phyloP scores from a whole-genome alignment of 2,888 invertebrate species.

The Tryphoninae sp. region DNA sequence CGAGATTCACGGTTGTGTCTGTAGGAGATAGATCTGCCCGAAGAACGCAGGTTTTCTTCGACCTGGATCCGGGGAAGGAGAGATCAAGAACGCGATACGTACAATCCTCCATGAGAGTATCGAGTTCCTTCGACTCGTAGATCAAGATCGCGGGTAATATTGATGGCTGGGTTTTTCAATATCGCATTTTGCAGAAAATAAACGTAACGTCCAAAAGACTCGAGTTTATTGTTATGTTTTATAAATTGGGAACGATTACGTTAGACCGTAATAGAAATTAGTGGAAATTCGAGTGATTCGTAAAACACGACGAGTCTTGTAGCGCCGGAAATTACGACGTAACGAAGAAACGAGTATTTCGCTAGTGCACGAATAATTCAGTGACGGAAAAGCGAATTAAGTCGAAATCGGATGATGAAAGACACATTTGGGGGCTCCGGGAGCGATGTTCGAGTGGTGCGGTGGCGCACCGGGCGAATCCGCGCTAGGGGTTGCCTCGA shows the following conservation, averaged over 20 bases:
- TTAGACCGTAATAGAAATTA: neutral
- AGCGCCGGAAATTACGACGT: slow-evolving; percentile 15
- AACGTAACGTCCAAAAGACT: too few relatives aligned
- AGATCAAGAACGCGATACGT: slow-evolving; percentile 43
- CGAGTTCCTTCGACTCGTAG: slow-evolving; percentile 27
- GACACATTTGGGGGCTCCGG: slow-evolving; percentile 76
- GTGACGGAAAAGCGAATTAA: slow-evolving; percentile 79
- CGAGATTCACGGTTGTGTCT: neutral
- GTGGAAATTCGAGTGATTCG: neutral
- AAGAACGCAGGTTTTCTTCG: slow-evolving; percentile 7
- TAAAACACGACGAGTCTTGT: slow-evolving; percentile 2
- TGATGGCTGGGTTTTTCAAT: neutral
- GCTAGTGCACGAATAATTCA: slow-evolving; percentile 79
- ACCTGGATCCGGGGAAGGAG: neutral
- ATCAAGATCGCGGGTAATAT: slow-evolving; percentile 1
- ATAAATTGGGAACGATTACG: neutral
- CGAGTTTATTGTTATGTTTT: too few relatives aligned
- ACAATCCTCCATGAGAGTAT: slow-evolving; percentile 5
- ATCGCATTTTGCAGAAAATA: neutral
- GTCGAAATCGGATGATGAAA: slow-evolving; percentile 80
- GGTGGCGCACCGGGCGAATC: slow-evolving; percentile 59
- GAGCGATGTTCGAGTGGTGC: slow-evolving; percentile 59
- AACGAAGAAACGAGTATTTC: slow-evolving; percentile 30
- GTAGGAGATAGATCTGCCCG: slow-evolving; percentile 2
- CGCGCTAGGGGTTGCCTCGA: slow-evolving; percentile 62